These are phyloP conservation scores for Hylomyscus alleni DNA, from an alignment of 2,797 vertebrate species.

Conservation along the genomic window DNA sequence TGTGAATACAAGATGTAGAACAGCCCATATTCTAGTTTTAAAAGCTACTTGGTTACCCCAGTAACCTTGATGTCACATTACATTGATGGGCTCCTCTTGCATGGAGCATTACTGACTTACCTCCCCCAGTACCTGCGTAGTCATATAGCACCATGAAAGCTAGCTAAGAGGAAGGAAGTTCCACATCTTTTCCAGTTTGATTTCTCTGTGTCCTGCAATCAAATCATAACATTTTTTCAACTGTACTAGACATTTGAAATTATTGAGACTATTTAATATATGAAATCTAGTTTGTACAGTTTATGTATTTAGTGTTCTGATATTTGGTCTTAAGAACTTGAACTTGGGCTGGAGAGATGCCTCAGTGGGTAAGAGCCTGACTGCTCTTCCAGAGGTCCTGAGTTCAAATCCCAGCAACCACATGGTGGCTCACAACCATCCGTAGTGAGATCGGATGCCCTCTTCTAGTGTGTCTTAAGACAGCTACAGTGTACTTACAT, in stretches of 20 bases:
- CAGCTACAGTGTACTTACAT: too few relatives aligned
- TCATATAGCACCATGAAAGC: background rate
- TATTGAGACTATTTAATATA: background rate
- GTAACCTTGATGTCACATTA: background rate
- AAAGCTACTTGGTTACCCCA: background rate
- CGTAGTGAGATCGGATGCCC: too few relatives aligned
- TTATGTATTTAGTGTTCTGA: background rate
- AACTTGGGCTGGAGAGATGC: too few relatives aligned
- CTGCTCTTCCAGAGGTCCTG: too few relatives aligned
- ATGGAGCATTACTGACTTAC: background rate
- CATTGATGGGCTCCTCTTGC: background rate
- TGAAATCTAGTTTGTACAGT: background rate
- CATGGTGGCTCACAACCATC: too few relatives aligned
- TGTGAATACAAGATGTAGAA: background rate
- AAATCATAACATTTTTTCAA: background rate
- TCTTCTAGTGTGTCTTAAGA: too few relatives aligned
- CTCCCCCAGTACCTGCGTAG: background rate
- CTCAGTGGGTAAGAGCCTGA: too few relatives aligned
- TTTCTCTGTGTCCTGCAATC: background rate
- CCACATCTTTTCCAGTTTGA: background rate
- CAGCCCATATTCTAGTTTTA: background rate
- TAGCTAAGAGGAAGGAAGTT: background rate
- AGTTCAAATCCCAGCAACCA: too few relatives aligned
- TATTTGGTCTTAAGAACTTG: slow-evolving; percentile 48
- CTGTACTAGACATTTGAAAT: slow-evolving; percentile 18